Base-by-base conservation (phyloP, 1,140 invertebrate genomes). In the Reticulitermes speratus region DNA sequence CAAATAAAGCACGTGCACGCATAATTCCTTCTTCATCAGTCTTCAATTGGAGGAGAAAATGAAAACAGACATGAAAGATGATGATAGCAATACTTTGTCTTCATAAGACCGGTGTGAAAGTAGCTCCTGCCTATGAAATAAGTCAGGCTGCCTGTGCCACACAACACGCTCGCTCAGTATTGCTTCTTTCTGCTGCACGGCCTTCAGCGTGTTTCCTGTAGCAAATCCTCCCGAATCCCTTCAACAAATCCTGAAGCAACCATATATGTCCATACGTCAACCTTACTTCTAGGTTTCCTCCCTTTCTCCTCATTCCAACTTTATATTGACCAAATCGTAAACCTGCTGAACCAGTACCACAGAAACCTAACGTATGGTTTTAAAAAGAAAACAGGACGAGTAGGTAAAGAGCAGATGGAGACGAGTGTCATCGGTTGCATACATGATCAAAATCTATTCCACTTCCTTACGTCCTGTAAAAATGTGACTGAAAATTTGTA, bases 171-270 rank as follows among this genome's bases (percentile, higher is more conserved):
- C 23, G n/a, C 7, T 30, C 16, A 11, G 65, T 75, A 75, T 75
- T 30, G 5, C 65, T 75, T 30, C n/a, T 75, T 30, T 16, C 65
- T 75, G 65, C n/a, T 75, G 25, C 8, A 75, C 25, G 11, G n/a
- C 25, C n/a, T 75, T 75, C 25, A 25, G 11, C 65, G n/a, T 75
- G 65, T 75, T 75, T 30, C n/a, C 65, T 75, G n/a, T 25, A 75
- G 25, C 5, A 75, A 75, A 75, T 75, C 65, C 65, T 30, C 9
- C 65, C 7, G 25, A 75, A 75, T 75, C 65, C 65, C 65, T n/a
- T 75, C 65, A 75, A 75, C 65, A 75, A 75, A 75, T 75, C 65
- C n/a, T n/a, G 65, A 7, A 75, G 65, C 65, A 75, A 30, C 65
- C 65, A 25, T 11, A 75, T 75, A 25, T 30, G 65, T 75, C 65